Evolutionary conservation across 2,113 vertebrate species (phyloP), one percentile per base, ranked within the genome.

Genomic region (Elephantulus edwardii): DNA sequence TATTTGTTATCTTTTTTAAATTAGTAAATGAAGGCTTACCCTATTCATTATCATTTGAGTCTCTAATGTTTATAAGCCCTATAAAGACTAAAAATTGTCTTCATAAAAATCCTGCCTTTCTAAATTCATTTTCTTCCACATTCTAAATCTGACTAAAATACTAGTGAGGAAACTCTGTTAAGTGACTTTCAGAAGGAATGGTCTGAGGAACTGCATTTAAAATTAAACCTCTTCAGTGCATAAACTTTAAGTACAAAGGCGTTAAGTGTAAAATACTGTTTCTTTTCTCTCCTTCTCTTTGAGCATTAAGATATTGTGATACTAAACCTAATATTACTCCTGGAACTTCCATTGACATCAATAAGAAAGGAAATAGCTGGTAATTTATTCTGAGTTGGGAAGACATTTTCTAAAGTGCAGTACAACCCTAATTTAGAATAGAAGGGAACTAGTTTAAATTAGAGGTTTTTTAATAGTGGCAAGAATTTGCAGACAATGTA

Each of bases 401-500:
- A 95, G 91, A 95, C 86, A 94, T 89, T 95, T 94, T 95, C 83
- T 91, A 91, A 95, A 95, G 94, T 77, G 50, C 88, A 93, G 68
- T 86, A 56, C 72, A 91, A 74, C 84, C 83, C 86, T 94, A 86
- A 95, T 95, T 95, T 90, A 95, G 88, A 95, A 95, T 89, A 90
- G 83, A 96, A 62, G 90, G 91, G 64, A 95, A 95, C 88, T 86
- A 86, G 86, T 93, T 95, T 95, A 96, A 96, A 96, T 96, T 95
- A 93, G 83, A 72, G n/a, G n/a, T n/a, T 91, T 95, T 95, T 93
- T 93, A 95, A 95, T 96, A 92, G 94, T 94, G 93, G 89, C 91
- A 95, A 94, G 86, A 94, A 96, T 96, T 96, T 96, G 95, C 94
- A 94, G 96, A 96, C 95, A 96, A 93, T 95, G 76, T 91, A 76